A percentile compares a stretch with the other conserved stretches of the same genome.
Evolutionary conservation across 2,888 invertebrate species (phyloP).

Genomic region (Eupsilia transversa): DNA sequence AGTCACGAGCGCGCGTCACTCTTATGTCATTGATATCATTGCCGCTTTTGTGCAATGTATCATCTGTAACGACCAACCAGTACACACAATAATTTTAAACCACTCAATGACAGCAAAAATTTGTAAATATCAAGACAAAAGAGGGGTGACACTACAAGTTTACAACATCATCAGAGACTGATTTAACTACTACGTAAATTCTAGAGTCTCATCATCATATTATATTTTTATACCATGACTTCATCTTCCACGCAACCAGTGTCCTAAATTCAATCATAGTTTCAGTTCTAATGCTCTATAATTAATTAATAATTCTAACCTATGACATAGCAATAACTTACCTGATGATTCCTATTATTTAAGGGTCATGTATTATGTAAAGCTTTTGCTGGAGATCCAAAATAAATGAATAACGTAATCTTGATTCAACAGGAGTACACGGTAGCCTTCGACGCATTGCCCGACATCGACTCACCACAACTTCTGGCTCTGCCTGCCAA

Average conservation of each 20-base stretch:
- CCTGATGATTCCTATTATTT: background rate
- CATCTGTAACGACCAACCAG: background rate
- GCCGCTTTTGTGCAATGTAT: background rate
- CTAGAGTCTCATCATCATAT: background rate
- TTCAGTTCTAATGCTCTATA: background rate
- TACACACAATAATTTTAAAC: background rate
- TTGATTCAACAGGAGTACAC: slow-evolving; percentile 91
- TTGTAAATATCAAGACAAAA: background rate
- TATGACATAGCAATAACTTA: background rate
- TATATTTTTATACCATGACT: background rate
- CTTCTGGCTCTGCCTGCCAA: slow-evolving; percentile 96
- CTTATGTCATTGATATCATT: background rate
- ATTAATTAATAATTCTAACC: background rate
- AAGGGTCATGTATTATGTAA: background rate
- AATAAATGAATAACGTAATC: background rate
- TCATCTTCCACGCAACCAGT: background rate
- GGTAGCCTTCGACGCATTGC: slow-evolving; percentile 92
- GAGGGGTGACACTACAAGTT: background rate
- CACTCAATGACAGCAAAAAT: background rate
- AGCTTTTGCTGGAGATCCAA: background rate
- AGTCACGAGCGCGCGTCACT: background rate
- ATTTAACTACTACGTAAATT: background rate
- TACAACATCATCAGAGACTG: background rate
- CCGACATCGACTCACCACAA: slow-evolving; percentile 93
- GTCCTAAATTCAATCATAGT: background rate